These are phyloP conservation scores for Hoplias malabaricus DNA, from an alignment of 2,113 vertebrate species.

Conservation along the genomic window DNA sequence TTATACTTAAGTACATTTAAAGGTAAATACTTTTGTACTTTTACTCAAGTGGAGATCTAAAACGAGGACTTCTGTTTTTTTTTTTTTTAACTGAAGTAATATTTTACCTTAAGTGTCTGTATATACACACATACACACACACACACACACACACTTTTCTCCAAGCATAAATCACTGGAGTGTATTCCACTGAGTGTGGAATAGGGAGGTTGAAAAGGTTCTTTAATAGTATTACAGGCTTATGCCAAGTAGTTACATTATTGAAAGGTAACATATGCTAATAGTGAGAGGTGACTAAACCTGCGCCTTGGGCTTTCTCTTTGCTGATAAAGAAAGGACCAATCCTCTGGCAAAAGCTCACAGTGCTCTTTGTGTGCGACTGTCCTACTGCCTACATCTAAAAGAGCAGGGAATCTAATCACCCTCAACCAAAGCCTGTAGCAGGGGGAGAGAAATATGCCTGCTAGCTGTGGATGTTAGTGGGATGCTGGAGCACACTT, in stretches of 20 bases:
- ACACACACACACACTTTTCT: no score
- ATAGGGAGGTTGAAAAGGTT: not conserved
- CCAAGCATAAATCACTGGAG: no score
- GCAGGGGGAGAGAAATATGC: conserved; percentile 20
- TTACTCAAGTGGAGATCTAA: no score
- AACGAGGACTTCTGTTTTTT: no score
- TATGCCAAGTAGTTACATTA: no score
- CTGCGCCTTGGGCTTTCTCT: not conserved
- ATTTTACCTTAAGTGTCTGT: no score
- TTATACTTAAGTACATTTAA: no score
- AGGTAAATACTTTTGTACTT: no score
- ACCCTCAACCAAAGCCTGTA: conserved; percentile 9
- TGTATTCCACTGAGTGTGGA: no score
- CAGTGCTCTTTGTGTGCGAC: conserved; percentile 3
- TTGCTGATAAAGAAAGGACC: not conserved
- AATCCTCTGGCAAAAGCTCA: conserved; percentile 2
- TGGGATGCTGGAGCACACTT: conserved; percentile 3
- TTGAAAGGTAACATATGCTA: not conserved
- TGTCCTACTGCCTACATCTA: conserved; percentile 29
- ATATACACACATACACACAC: no score
- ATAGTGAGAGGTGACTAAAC: conserved; percentile 4
- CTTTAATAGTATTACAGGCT: not conserved
- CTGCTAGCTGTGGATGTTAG: not conserved
- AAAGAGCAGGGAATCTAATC: conserved; percentile 46
- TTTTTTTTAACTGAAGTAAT: no score